Conservation (phyloP, 2,888 invertebrate genomes). For the Lasioglossum morio region DNA sequence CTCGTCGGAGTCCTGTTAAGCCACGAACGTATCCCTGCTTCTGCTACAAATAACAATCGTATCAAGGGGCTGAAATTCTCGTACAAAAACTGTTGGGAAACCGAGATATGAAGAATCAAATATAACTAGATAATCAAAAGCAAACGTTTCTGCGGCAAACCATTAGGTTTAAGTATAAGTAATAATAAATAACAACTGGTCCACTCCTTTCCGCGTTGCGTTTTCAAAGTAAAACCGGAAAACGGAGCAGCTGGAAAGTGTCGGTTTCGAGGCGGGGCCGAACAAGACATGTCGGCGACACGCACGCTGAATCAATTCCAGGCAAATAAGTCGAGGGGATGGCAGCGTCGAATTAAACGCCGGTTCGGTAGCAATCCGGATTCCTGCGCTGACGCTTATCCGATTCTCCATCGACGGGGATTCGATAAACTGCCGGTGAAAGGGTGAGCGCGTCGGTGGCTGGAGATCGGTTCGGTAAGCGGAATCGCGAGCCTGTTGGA, state of each 20-base stretch:
- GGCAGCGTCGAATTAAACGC: constrained; percentile 18
- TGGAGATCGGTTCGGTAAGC: not conserved
- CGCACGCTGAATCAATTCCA: not conserved
- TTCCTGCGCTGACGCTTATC: constrained; percentile 32
- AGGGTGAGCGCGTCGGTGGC: constrained; percentile 3
- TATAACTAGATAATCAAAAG: too few relatives aligned
- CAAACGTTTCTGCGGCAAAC: too few relatives aligned
- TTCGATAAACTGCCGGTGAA: constrained; percentile 42
- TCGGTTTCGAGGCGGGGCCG: not conserved
- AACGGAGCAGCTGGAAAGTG: not conserved
- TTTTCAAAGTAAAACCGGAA: not conserved
- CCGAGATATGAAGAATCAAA: too few relatives aligned
- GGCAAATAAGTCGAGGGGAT: not conserved
- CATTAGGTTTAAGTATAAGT: too few relatives aligned
- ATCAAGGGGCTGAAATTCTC: too few relatives aligned
- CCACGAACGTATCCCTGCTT: too few relatives aligned
- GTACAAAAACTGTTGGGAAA: too few relatives aligned
- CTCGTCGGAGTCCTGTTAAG: not conserved
- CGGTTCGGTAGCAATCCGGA: constrained; percentile 14
- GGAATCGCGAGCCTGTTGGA: not conserved
- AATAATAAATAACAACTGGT: too few relatives aligned
- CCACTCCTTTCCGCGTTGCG: not conserved
- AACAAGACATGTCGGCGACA: not conserved
- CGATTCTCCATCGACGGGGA: constrained; percentile 38
- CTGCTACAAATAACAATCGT: too few relatives aligned